A percentile compares a stretch with the other conserved stretches of the same genome.
Conservation (phyloP, 2,113 vertebrate genomes). For the Cryptomyrus ogoouensis region DNA sequence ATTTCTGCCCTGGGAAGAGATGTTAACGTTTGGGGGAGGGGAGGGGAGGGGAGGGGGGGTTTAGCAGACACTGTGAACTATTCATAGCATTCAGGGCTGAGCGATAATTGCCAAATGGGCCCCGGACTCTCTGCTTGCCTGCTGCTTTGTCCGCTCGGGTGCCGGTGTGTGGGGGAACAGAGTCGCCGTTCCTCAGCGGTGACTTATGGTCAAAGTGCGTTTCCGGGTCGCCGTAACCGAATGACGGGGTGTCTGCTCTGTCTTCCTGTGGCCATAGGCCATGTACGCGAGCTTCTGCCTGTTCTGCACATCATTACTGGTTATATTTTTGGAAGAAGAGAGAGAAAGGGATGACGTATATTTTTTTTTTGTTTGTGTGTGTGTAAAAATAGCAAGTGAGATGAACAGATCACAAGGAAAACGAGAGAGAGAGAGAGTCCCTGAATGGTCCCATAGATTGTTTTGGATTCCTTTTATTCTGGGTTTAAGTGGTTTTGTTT, state of each 20-base stretch:
- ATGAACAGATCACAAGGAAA: not conserved
- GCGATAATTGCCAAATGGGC: constrained; percentile 21
- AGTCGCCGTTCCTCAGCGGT: not conserved
- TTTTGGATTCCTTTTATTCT: constrained; percentile 1
- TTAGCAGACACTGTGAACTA: constrained; percentile 1
- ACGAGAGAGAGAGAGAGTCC: not conserved
- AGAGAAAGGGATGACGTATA: not conserved
- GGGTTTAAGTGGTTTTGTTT: not conserved
- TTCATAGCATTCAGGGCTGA: constrained; percentile 21
- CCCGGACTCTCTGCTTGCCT: not conserved
- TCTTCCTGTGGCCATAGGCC: not conserved
- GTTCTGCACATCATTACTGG: not conserved
- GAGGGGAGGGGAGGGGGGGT: not conserved
- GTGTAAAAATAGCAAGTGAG: not conserved
- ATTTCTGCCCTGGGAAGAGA: constrained; percentile 28
- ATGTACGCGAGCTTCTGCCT: not conserved
- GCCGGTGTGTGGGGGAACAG: not conserved
- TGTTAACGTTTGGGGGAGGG: constrained; percentile 23
- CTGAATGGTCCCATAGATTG: not conserved
- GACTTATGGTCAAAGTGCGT: not conserved
- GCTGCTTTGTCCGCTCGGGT: not conserved
- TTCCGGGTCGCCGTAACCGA: not conserved
- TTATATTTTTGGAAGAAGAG: not conserved
- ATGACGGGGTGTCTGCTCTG: not conserved
- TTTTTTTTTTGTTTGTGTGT: not conserved